Conservation (phyloP, 2,113 vertebrate genomes). For the Ibidorhyncha struthersii region DNA sequence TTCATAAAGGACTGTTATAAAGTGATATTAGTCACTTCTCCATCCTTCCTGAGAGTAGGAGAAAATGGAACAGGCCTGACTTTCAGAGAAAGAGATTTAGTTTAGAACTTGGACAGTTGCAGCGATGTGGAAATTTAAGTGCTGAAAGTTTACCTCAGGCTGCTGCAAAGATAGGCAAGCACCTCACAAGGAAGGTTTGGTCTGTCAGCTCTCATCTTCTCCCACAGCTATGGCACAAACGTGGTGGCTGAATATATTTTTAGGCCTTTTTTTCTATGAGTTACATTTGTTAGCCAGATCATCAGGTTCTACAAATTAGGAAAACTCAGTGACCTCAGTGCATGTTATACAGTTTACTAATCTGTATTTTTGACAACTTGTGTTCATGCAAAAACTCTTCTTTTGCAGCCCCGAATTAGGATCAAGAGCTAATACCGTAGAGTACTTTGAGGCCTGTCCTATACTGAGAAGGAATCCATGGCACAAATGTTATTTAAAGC, state of each 20-base stretch:
- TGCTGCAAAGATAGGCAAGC: background rate
- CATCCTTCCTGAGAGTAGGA: background rate
- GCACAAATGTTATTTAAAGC: background rate
- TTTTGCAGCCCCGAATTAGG: slow-evolving; percentile 67
- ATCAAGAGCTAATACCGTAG: slow-evolving; percentile 17
- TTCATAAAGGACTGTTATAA: background rate
- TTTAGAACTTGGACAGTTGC: background rate
- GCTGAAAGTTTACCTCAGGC: background rate
- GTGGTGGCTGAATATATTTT: background rate
- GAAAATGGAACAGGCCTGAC: background rate
- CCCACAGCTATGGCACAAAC: background rate
- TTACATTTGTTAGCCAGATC: background rate
- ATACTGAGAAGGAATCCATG: background rate
- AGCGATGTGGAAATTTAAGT: background rate
- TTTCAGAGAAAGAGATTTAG: background rate
- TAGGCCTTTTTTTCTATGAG: background rate
- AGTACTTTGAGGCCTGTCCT: slow-evolving; percentile 23
- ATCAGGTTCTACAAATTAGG: background rate
- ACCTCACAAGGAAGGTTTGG: background rate
- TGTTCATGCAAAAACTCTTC: slow-evolving; percentile 8
- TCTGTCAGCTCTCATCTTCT: background rate
- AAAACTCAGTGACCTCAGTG: background rate
- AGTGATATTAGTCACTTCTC: background rate
- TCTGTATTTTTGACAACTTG: background rate
- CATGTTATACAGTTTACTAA: background rate